Evolutionary conservation across 2,888 invertebrate genomes (phyloP).

Genomic region (Cloeon dipterum): DNA sequence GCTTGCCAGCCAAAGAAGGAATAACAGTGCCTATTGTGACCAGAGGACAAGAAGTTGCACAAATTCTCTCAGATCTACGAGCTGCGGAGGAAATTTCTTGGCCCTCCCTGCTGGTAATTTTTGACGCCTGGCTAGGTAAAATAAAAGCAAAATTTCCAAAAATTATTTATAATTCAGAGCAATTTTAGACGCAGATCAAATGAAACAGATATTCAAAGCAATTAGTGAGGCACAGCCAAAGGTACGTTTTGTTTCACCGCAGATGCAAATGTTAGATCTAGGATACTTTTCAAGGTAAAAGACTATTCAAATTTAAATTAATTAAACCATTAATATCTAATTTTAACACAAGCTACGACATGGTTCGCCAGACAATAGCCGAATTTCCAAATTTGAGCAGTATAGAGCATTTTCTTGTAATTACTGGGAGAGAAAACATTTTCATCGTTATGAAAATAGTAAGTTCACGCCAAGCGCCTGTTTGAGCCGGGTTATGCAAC

Average conservation of each 20-base stretch:
- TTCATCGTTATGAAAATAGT: not conserved
- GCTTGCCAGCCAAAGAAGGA: constrained; percentile 39
- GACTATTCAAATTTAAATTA: not conserved
- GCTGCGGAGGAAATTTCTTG: constrained; percentile 38
- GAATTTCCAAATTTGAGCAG: too few relatives aligned
- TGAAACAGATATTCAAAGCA: not conserved
- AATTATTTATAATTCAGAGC: too few relatives aligned
- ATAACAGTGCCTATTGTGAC: constrained; percentile 46
- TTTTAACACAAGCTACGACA: not conserved
- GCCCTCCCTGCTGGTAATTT: constrained; percentile 45
- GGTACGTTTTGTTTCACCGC: not conserved
- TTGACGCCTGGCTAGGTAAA: constrained; percentile 49
- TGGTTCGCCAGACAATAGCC: too few relatives aligned
- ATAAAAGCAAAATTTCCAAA: too few relatives aligned
- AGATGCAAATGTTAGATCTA: not conserved
- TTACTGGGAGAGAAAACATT: not conserved
- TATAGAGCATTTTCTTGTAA: not conserved
- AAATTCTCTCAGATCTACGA: constrained; percentile 50
- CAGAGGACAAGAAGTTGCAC: constrained; percentile 49
- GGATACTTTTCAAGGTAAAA: not conserved
- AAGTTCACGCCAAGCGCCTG: not conserved
- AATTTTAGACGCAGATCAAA: not conserved
- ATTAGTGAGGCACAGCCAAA: not conserved
- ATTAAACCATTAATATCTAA: not conserved
- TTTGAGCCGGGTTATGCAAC: not conserved